These are phyloP conservation scores for Ennomos fuscantarius DNA, from an alignment of 2,888 invertebrate genomes.

Conservation along the genomic window DNA sequence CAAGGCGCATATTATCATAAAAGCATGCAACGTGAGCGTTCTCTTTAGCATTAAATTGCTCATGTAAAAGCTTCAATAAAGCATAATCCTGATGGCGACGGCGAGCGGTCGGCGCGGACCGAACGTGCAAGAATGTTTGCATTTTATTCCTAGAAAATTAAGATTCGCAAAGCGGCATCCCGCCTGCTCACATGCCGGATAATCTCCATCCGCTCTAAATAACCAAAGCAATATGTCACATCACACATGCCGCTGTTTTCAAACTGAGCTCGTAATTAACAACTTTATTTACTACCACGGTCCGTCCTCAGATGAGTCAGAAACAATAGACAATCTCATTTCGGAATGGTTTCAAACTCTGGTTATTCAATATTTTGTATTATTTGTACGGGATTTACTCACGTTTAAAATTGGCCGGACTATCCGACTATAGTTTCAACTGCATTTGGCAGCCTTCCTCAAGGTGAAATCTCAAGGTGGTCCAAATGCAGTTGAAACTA, in stretches of 20 bases:
- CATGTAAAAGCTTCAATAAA: slow-evolving; percentile 23
- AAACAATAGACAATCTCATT: slow-evolving; percentile 18
- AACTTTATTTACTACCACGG: slow-evolving; percentile 27
- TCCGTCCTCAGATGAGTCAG: slow-evolving; percentile 18
- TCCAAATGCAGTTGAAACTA: too few species aligned
- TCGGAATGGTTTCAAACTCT: neutral
- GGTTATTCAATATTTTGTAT: neutral
- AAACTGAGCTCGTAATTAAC: slow-evolving; percentile 43
- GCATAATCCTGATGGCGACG: slow-evolving; percentile 17
- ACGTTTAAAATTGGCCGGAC: too few species aligned
- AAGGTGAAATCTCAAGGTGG: too few species aligned
- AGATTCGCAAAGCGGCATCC: slow-evolving; percentile 55
- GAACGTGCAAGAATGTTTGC: slow-evolving; percentile 54
- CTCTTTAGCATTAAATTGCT: slow-evolving; percentile 19
- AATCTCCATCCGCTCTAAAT: slow-evolving; percentile 66
- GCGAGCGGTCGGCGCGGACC: slow-evolving; percentile 18
- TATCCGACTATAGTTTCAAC: too few species aligned
- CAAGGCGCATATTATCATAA: slow-evolving; percentile 1
- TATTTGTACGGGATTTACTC: too few species aligned
- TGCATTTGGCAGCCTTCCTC: too few species aligned
- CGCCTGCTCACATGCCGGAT: slow-evolving; percentile 45
- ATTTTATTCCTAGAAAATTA: slow-evolving; percentile 70
- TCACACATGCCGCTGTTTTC: slow-evolving; percentile 57
- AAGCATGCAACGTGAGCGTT: slow-evolving; percentile 7
- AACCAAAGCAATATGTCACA: slow-evolving; percentile 67